Evolutionary conservation across 2,797 vertebrate species (phyloP).

Genomic region (Mastacembelus armatus): DNA sequence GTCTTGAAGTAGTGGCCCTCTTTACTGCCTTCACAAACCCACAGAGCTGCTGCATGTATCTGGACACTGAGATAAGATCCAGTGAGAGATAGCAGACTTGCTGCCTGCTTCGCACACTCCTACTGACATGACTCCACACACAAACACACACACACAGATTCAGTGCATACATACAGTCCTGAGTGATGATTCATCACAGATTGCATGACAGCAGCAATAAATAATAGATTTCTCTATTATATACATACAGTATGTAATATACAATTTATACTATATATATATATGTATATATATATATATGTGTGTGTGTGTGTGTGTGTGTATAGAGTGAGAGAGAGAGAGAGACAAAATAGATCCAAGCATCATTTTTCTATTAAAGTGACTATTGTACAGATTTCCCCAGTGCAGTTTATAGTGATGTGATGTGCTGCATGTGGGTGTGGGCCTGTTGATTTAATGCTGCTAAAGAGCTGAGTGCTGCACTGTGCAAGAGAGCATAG

Average conservation of each 20-base stretch:
- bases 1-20: conserved; percentile 63
- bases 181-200: conserved; percentile 31
- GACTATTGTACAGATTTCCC: conserved; percentile 69
- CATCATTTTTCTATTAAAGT: conserved; percentile 53
- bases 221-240: conserved; percentile 32
- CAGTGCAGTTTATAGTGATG: conserved; percentile 65
- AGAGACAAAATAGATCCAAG: conserved; percentile 34
- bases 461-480: conserved; percentile 74
- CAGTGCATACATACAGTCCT: conserved; percentile 26
- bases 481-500: conserved; percentile 67
- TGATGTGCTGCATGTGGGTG: conserved; percentile 60
- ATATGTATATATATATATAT: background rate
- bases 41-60: conserved; percentile 70
- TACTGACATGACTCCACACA: conserved; percentile 50
- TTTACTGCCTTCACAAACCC: conserved; percentile 64
- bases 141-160: conserved; percentile 31
- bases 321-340: no score
- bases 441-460: conserved; percentile 74
- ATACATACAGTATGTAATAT: conserved; percentile 13
- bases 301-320: no score
- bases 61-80: conserved; percentile 79
- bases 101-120: conserved; percentile 58
- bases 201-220: conserved; percentile 38
- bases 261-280: no score
- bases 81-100: conserved; percentile 58